These are phyloP conservation scores for Diabrotica balteata DNA, from an alignment of 2,888 invertebrate species.

Conservation along the genomic window DNA sequence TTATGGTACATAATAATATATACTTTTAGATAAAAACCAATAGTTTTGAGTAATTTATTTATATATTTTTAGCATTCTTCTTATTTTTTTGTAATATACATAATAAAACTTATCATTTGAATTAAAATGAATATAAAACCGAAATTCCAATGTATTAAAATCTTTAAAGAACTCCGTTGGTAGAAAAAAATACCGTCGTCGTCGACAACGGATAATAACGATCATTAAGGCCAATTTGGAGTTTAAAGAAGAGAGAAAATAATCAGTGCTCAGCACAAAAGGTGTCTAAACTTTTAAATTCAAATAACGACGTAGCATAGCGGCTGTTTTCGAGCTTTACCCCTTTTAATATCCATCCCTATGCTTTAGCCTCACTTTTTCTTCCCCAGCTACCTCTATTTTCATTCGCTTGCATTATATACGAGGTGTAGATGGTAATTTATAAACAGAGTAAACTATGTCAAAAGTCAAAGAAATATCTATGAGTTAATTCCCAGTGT, in stretches of 20 bases:
- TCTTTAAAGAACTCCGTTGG: too few species aligned
- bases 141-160: too few species aligned
- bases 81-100: too few species aligned
- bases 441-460: neutral
- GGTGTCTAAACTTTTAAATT: slow-evolving; percentile 33
- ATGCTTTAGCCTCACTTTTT: slow-evolving; percentile 1
- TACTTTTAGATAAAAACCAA: too few species aligned
- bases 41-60: too few species aligned
- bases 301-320: slow-evolving; percentile 22
- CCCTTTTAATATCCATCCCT: slow-evolving; percentile 10
- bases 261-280: slow-evolving; percentile 30
- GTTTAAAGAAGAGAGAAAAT: slow-evolving; percentile 31
- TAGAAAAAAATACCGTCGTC: neutral
- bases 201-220: slow-evolving; percentile 25
- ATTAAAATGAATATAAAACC: too few species aligned
- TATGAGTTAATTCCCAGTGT: too few species aligned
- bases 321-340: slow-evolving; percentile 11
- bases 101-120: too few species aligned
- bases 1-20: too few species aligned
- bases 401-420: neutral
- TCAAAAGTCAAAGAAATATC: too few species aligned
- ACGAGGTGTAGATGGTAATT: neutral
- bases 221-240: slow-evolving; percentile 35
- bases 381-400: neutral
- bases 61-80: too few species aligned